Base-by-base conservation (phyloP, 2,797 vertebrate species). In the Anguilla obscura region DNA sequence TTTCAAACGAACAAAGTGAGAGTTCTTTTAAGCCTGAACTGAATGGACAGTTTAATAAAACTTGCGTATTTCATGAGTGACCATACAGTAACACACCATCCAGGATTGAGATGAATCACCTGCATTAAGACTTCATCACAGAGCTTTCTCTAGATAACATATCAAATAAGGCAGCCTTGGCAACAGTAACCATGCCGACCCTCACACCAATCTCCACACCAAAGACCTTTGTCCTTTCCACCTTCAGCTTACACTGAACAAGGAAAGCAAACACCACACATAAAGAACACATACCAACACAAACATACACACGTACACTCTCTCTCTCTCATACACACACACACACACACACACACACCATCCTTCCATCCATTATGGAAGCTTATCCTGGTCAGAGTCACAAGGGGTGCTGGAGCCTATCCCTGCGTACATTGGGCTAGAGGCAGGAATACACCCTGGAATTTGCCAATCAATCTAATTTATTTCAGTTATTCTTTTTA, bases 91-190 rank as follows among this genome's bases (percentile, higher is more conserved):
- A 1, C 74, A 16, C 12, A 10, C 74, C 36, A 71, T n/a, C 63
- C 30, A 40, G 79, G 79, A 66, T 83, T 89, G 89, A 90, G 90
- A 86, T 89, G 89, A 87, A 92, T 74, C 76, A 89, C 36, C 14
- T 18, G 74, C 74, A 79, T 89, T 76, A 90, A 84, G 82, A 56
- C 79, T 87, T 90, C 48, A 69, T 85, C 83, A 89, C 87, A 89
- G 91, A 92, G 86, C 76, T 88, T 74, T 56, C 88, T 88, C 86
- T 90, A 71, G 88, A 85, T 79, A 12, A 3, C 86, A 90, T 87
- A 91, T 91, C 89, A 92, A 89, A 92, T 84, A 50, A 18, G 85
- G 56, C 88, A 89, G 45, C 71, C 45, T 56, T 85, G 74, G 54
- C 74, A 85, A 88, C 87, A 85, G 16, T 71, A 45, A 80, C 18